Evolutionary conservation across 2,797 vertebrate species (phyloP).

Genomic region (Lemur catta): DNA sequence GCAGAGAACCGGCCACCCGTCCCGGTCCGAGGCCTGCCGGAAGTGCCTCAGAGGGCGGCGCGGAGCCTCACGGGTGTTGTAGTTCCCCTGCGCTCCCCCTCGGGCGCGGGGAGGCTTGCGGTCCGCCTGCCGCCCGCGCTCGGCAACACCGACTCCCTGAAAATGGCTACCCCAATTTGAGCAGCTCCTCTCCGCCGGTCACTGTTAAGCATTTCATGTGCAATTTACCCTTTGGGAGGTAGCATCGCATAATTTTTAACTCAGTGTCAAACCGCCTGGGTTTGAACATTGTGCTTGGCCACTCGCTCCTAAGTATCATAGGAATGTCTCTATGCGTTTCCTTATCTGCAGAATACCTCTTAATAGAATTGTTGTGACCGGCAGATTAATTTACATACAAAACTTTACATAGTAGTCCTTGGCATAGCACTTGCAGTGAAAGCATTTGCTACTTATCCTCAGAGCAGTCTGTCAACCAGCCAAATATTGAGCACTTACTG

Average conservation of each 20-base stretch:
- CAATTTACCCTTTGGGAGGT: not conserved
- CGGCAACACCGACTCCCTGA: not conserved
- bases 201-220: not conserved
- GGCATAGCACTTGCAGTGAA: not conserved
- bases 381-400: not conserved
- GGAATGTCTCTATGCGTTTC: not conserved
- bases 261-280: not conserved
- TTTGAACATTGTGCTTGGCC: not conserved
- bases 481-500: not conserved
- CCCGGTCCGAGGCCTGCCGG: not conserved
- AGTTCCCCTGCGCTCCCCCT: not conserved
- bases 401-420: not conserved
- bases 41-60: not conserved
- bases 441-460: not conserved
- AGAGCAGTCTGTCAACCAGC: not conserved
- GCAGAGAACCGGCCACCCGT: constrained; percentile 33
- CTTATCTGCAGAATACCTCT: not conserved
- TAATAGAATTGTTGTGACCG: not conserved
- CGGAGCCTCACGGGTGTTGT: constrained; percentile 40
- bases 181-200: not conserved
- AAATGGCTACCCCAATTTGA: not conserved
- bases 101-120: accelerated
- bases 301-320: not conserved
- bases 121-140: accelerated
- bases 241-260: not conserved